phyloP scores from a whole-genome alignment of 2,797 vertebrate genomes.

The Dipus sagitta region DNA sequence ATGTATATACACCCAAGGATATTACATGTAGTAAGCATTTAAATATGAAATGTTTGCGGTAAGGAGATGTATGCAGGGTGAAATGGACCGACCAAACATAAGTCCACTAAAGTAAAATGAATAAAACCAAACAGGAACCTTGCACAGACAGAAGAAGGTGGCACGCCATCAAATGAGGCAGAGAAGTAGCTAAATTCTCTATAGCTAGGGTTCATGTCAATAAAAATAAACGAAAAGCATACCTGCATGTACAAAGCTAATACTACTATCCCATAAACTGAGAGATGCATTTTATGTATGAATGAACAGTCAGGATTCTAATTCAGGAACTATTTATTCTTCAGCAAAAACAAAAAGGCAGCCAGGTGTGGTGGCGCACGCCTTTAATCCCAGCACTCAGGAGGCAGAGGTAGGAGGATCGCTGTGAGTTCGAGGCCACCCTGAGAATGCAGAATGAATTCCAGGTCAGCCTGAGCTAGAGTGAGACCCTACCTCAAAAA shows the following conservation, averaged over 20 bases:
- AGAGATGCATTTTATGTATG: not conserved
- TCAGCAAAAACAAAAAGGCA: conserved; percentile 6
- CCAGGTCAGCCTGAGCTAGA: too few species aligned
- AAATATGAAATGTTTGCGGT: not conserved
- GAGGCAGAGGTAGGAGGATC: too few species aligned
- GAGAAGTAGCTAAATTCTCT: not conserved
- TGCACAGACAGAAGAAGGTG: not conserved
- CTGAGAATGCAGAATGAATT: too few species aligned
- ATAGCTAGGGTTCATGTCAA: not conserved
- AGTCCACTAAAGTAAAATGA: not conserved
- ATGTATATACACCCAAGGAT: not conserved
- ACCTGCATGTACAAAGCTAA: not conserved
- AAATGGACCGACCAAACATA: not conserved
- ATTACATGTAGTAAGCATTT: not conserved
- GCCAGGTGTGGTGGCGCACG: too few species aligned
- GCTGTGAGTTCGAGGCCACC: too few species aligned
- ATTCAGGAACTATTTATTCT: not conserved
- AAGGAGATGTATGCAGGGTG: not conserved
- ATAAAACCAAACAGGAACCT: not conserved
- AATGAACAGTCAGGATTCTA: not conserved
- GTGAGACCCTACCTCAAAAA: too few species aligned
- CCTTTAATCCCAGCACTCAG: too few species aligned
- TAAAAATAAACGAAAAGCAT: not conserved
- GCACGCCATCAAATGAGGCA: not conserved
- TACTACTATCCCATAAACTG: not conserved